Conservation (phyloP, 2,113 vertebrate genomes). For the Chloroceryle aenea region DNA sequence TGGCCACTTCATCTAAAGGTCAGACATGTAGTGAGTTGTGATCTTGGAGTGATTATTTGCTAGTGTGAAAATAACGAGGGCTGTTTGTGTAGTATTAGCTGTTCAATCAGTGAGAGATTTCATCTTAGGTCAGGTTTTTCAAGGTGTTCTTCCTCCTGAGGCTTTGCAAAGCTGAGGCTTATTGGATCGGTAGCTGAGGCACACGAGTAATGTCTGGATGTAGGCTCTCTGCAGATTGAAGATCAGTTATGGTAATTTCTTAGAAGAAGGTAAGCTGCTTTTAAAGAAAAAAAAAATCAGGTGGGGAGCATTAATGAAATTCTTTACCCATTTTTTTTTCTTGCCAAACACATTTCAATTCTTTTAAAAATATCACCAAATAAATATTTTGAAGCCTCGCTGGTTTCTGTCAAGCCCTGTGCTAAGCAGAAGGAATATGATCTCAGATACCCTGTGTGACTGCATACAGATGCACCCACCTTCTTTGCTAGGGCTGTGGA, state of each 20-base stretch:
- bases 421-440: not conserved
- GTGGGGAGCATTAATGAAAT: not conserved
- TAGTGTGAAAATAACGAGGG: not conserved
- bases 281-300: not conserved
- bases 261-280: not conserved
- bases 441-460: not conserved
- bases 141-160: not conserved
- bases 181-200: not conserved
- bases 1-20: not conserved
- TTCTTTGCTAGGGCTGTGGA: not conserved
- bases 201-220: not conserved
- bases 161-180: not conserved
- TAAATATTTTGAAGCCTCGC: not conserved
- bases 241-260: not conserved
- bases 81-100: not conserved
- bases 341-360: not conserved
- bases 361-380: not conserved
- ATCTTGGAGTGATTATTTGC: not conserved
- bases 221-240: not conserved
- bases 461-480: not conserved
- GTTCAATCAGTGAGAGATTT: not conserved
- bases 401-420: not conserved
- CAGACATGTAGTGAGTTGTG: not conserved
- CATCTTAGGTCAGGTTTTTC: not conserved
- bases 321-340: not conserved